These are phyloP conservation scores for Pollenia griseotomentosa DNA, from an alignment of 2,888 invertebrate genomes.

Conservation along the genomic window DNA sequence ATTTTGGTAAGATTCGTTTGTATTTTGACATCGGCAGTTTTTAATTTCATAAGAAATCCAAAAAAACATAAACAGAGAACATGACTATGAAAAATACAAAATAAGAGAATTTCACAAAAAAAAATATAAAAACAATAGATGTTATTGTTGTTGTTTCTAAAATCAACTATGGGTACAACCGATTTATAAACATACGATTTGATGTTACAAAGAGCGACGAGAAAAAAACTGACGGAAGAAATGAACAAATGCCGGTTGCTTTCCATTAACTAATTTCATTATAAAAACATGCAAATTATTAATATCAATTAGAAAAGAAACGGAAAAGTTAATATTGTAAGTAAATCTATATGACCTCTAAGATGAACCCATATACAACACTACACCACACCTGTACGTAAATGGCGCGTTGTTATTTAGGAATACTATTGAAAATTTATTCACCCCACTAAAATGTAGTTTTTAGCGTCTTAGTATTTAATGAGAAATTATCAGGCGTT, in stretches of 20 bases:
- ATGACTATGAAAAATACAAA: background rate
- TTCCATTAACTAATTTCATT: constrained; percentile 51
- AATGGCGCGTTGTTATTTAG: background rate
- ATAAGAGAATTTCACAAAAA: constrained; percentile 9
- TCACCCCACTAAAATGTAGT: too few species aligned
- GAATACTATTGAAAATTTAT: background rate
- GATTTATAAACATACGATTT: constrained; percentile 6
- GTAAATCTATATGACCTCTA: constrained; percentile 50
- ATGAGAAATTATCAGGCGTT: too few species aligned
- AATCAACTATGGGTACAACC: background rate
- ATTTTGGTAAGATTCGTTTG: background rate
- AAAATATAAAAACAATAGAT: background rate
- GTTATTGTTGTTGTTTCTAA: background rate
- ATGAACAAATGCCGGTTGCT: constrained; percentile 39
- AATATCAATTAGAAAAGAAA: constrained; percentile 48
- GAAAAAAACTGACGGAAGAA: background rate
- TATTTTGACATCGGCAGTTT: constrained; percentile 5
- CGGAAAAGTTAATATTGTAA: constrained; percentile 40
- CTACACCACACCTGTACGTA: too few species aligned
- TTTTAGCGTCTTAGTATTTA: too few species aligned
- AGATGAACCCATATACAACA: constrained; percentile 19
- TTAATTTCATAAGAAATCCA: background rate
- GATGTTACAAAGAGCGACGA: background rate
- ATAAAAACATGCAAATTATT: constrained; percentile 16
- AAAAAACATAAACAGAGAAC: constrained; percentile 31